Percentiles rank a stretch among this genome's conserved stretches.
Conservation (phyloP, 2,113 vertebrate genomes). For the Cyanoderma ruficeps region DNA sequence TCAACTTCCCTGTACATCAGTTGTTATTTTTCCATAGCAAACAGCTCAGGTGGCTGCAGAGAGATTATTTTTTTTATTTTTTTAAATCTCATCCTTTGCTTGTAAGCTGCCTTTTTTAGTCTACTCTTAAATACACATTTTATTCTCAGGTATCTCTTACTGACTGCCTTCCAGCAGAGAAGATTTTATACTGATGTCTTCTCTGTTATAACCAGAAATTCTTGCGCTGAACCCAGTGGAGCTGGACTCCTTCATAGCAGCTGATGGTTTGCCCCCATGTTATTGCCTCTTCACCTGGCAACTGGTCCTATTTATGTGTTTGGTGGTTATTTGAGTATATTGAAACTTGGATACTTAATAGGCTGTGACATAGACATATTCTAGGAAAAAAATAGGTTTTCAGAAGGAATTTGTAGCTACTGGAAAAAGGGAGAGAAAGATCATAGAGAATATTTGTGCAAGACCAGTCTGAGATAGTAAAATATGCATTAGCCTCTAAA, state of each 20-base stretch:
- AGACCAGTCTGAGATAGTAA: background rate
- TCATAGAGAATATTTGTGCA: background rate
- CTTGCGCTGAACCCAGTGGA: background rate
- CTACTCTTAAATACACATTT: background rate
- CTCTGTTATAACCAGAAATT: background rate
- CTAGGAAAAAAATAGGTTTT: background rate
- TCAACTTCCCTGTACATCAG: background rate
- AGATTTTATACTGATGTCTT: background rate
- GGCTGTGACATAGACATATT: background rate
- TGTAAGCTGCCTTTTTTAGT: background rate
- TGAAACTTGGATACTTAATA: background rate
- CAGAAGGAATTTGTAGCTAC: background rate
- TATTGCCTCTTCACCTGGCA: background rate
- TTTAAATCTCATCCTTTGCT: background rate
- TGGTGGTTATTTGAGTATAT: background rate
- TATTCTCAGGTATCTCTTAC: background rate
- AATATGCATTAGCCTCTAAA: background rate
- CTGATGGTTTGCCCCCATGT: background rate
- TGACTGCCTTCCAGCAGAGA: background rate
- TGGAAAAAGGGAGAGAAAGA: background rate
- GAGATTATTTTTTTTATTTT: background rate
- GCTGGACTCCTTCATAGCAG: background rate
- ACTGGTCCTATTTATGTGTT: background rate
- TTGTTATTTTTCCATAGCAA: background rate
- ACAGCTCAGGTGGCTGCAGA: background rate